These are phyloP conservation scores for Hippocampus kuda DNA, from an alignment of 2,797 vertebrate genomes.

Conservation along the genomic window DNA sequence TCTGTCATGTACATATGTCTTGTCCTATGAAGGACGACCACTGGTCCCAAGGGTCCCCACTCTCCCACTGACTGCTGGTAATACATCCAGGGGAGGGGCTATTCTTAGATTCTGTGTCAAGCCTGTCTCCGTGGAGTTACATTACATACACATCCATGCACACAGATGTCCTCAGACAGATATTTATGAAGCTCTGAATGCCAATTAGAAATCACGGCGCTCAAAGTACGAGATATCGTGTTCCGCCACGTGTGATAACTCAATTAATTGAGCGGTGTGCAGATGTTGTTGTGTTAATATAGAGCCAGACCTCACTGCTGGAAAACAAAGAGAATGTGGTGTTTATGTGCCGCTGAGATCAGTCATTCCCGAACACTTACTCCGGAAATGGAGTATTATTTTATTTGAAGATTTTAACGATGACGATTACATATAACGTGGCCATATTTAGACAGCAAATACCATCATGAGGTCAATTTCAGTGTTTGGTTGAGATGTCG, in stretches of 20 bases:
- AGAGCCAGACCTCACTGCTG: not conserved
- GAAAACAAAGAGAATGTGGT: not conserved
- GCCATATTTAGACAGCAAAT: not conserved
- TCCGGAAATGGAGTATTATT: not conserved
- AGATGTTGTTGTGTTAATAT: slow-evolving; percentile 12
- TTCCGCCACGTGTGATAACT: slow-evolving; percentile 42
- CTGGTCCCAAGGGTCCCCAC: slow-evolving; percentile 29
- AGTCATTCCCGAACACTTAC: slow-evolving; percentile 2
- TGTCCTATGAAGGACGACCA: slow-evolving; percentile 29
- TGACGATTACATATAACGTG: not conserved
- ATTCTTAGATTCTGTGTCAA: slow-evolving; percentile 65
- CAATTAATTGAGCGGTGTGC: slow-evolving; percentile 34
- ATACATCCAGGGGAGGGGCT: slow-evolving; percentile 26
- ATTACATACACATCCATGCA: slow-evolving; percentile 28
- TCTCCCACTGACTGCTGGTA: slow-evolving; percentile 18
- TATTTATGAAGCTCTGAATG: slow-evolving; percentile 40
- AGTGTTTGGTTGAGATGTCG: not conserved
- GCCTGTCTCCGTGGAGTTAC: slow-evolving; percentile 48
- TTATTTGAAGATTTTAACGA: not conserved
- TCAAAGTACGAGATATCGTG: slow-evolving; percentile 31
- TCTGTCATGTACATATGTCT: slow-evolving; percentile 20
- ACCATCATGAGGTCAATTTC: slow-evolving; percentile 1
- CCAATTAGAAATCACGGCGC: slow-evolving; percentile 24
- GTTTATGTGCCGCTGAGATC: slow-evolving; percentile 3
- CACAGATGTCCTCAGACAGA: slow-evolving; percentile 43